Evolutionary conservation across 2,888 invertebrate genomes (phyloP).

Genomic region (Lysandra bellargus): DNA sequence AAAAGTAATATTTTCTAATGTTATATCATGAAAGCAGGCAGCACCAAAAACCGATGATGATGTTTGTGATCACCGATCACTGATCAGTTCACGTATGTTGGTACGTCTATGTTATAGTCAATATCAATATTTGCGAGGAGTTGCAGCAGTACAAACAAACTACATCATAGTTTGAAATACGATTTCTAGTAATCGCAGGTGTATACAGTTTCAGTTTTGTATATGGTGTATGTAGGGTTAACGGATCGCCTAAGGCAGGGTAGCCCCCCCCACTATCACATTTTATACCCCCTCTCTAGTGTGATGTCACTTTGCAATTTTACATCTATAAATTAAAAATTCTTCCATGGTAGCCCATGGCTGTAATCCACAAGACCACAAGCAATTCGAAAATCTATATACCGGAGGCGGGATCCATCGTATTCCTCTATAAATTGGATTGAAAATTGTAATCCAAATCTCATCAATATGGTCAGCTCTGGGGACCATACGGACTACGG

Average conservation of each 20-base stretch:
- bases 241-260: too few species aligned
- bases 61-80: too few species aligned
- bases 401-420: not conserved
- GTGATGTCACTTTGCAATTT: too few species aligned
- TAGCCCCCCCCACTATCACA: too few species aligned
- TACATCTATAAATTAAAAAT: too few species aligned
- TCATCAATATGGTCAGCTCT: not conserved
- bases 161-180: not conserved
- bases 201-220: not conserved
- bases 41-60: too few species aligned
- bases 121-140: slow-evolving; percentile 2
- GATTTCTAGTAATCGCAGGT: not conserved
- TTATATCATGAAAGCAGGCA: too few species aligned
- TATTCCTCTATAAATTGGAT: not conserved
- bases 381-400: not conserved
- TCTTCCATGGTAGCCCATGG: too few species aligned
- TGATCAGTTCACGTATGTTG: too few species aligned
- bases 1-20: too few species aligned
- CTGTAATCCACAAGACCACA: not conserved
- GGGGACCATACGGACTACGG: not conserved
- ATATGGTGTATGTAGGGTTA: not conserved
- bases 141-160: not conserved
- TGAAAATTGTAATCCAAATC: slow-evolving; percentile 19
- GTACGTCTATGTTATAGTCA: not conserved
- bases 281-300: too few species aligned